phyloP scores from a whole-genome alignment of 2,113 vertebrate genomes.

The Capra hircus region DNA sequence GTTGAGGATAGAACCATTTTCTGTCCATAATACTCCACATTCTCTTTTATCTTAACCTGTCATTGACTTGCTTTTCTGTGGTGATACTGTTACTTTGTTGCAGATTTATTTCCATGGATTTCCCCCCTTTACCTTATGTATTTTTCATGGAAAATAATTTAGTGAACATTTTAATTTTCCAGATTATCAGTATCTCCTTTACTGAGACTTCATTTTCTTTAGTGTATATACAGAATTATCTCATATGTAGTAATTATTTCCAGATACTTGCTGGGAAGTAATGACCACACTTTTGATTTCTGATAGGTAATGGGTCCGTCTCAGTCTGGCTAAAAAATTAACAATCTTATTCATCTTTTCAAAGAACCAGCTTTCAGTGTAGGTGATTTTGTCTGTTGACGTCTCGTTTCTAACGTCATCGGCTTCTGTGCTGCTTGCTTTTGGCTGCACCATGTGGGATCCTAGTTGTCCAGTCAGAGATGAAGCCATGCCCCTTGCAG shows the following conservation, averaged over 20 bases:
- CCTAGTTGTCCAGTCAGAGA: not conserved
- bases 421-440: not conserved
- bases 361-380: not conserved
- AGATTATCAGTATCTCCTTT: not conserved
- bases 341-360: not conserved
- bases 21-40: not conserved
- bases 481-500: too few relatives aligned
- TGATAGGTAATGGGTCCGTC: not conserved
- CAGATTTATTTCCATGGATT: not conserved
- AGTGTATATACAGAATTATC: not conserved
- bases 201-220: not conserved
- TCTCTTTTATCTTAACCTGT: constrained; percentile 13
- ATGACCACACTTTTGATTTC: not conserved
- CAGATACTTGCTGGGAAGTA: not conserved
- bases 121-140: not conserved
- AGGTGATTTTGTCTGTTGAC: not conserved
- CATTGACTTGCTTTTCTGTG: constrained; percentile 21
- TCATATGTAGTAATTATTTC: not conserved
- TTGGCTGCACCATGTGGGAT: not conserved
- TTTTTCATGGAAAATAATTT: not conserved
- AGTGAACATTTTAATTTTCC: not conserved
- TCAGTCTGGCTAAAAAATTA: not conserved
- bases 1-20: not conserved
- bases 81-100: not conserved
- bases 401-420: not conserved